Evolutionary conservation across 2,113 vertebrate genomes (phyloP), one percentile per base, ranked within the genome.

Genomic region (Plectropomus leopardus): DNA sequence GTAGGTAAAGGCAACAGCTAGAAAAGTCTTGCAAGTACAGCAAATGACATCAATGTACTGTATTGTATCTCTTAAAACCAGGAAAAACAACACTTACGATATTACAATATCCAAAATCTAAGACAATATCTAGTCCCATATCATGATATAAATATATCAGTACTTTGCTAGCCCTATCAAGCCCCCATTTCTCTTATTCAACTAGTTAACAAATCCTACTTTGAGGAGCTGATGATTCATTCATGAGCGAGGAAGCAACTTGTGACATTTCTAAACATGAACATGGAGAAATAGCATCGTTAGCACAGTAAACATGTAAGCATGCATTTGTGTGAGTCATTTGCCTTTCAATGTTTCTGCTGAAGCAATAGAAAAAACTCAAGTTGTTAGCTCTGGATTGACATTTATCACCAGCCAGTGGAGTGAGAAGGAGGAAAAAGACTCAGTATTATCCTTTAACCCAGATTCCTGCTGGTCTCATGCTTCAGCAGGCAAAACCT

Each of bases 391-490:
- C 63, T 58, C 40, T 59, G 45, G 58, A 57, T 74, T 15, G 11
- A 45, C 65, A 48, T 67, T 87, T 40, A 57, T 76, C 58, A 32
- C 15, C 36, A 28, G 70, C 23, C 48, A n/a, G 24, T 57, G 68
- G 7, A 70, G 75, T 5, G 19, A 14, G 14, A 51, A 24, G 19
- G n/a, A 50, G 7, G 14, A 5, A 50, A n/a, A 26, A 19, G 26
- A 26, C 76, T 66, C 79, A 67, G 48, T 78, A 79, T 48, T 65
- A 63, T 86, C 78, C 83, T 89, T 86, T 90, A 89, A 88, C 85
- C 91, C 64, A 85, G 83, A 87, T 90, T 70, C 78, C 74, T 82
- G 78, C 80, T 81, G 67, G 72, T 34, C 66, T 90, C 80, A 79
- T 30, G 85, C 85, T 86, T 72, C 72, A 79, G 54, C 85, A 42